Conservation (phyloP, 2,113 vertebrate species). For the Jacana jacana region DNA sequence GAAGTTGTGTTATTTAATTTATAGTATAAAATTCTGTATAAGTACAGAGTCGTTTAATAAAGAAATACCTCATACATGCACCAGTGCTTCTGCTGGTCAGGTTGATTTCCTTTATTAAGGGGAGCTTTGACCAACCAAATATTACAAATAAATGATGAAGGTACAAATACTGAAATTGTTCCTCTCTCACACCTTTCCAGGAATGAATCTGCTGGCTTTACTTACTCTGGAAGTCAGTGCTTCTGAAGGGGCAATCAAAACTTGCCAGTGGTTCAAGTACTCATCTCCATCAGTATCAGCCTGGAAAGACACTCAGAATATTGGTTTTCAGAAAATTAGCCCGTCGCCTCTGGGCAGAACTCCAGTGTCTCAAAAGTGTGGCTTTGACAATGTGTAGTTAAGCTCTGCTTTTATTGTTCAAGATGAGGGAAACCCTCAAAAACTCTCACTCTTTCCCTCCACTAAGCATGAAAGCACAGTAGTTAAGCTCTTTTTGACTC, state of each 20-base stretch:
- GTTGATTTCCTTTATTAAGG: not conserved
- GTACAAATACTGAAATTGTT: not conserved
- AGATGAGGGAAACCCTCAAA: not conserved
- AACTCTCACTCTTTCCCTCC: not conserved
- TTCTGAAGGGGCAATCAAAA: conserved; percentile 71
- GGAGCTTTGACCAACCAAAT: not conserved
- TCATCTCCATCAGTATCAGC: conserved; percentile 73
- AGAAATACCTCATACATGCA: not conserved
- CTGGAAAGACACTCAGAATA: conserved; percentile 32
- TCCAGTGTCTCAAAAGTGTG: not conserved
- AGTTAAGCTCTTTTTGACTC: not conserved
- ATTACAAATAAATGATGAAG: not conserved
- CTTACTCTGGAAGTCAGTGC: conserved; percentile 72
- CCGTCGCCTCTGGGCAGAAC: not conserved
- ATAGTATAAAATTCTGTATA: too few relatives aligned
- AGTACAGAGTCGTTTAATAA: not conserved
- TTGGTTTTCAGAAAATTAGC: not conserved
- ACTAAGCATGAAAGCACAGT: not conserved
- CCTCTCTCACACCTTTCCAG: not conserved
- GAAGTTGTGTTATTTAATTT: not conserved
- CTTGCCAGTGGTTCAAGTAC: conserved; percentile 76
- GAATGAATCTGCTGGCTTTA: not conserved
- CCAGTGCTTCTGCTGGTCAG: not conserved
- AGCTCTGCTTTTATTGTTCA: not conserved
- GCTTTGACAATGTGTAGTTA: not conserved